Base-by-base conservation (phyloP, 1,140 invertebrate genomes). In the Solenopsis invicta region DNA sequence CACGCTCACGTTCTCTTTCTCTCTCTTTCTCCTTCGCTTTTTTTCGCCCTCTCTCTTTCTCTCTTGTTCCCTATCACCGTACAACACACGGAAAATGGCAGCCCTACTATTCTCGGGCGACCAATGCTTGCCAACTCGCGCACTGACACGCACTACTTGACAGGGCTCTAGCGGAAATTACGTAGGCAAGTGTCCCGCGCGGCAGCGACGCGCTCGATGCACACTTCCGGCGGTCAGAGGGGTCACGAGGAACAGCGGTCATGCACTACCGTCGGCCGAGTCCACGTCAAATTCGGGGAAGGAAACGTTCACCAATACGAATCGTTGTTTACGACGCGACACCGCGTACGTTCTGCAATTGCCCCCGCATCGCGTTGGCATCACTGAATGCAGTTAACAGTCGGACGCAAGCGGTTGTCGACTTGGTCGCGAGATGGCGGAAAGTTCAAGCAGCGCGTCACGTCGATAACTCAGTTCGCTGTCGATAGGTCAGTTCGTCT, bases 111-210 rank as follows among this genome's bases (percentile, higher is more conserved):
- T 88, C 81, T 85, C 80, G 82, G 89, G 9, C 48, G 48, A 41
- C 76, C 89, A 92, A 90, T 80, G 91, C 89, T 86, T 91, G 87
- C 91, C 91, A 92, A 92, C 89, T 80, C 88, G 88, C 91, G 80
- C 84, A 91, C 82, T 87, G 66, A 86, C 88, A 85, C 88, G 78
- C 48, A 86, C 80, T 48, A 87, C 69, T 81, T 69, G 64, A 61
- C 50, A 18, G 48, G 52, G 50, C 56, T 45, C 52, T 41, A 69
- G 86, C 61, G 71, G 71, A 80, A 66, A 61, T 78, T n/a, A 64
- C 78, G 59, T 21, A 34, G 29, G 4, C 54, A 8, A n/a, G 13
- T 34, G 18, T 45, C 9, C 16, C 41, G 13, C 24, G 37, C 45
- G 54, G n/a, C 6, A 34, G 45, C 34, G 45, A 6, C 18, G 12